These are phyloP conservation scores for Tetragnatha montana DNA, from an alignment of 2,888 invertebrate species.

Conservation along the genomic window DNA sequence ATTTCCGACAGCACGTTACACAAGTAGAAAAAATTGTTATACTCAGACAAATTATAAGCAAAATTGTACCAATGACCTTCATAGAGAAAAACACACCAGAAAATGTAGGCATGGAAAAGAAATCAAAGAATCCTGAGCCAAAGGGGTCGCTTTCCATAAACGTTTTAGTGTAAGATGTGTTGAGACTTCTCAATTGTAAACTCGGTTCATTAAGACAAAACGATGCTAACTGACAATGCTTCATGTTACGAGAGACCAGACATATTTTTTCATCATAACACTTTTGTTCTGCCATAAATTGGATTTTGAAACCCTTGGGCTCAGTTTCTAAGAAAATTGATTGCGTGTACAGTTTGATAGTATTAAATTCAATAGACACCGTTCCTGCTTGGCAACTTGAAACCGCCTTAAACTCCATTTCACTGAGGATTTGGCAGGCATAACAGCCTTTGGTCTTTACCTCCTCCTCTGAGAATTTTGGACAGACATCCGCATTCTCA, in stretches of 20 bases:
- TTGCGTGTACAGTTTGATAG: too few species aligned
- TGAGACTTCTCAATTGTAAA: not conserved
- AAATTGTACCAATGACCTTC: not conserved
- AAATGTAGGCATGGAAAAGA: too few species aligned
- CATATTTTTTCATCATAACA: not conserved
- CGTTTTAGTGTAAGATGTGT: not conserved
- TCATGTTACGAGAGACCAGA: not conserved
- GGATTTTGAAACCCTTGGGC: too few species aligned
- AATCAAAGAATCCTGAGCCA: not conserved
- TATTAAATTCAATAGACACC: not conserved
- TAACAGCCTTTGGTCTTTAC: not conserved
- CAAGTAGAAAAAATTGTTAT: not conserved
- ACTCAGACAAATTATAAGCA: not conserved
- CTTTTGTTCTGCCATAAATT: too few species aligned
- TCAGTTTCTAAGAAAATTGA: too few species aligned
- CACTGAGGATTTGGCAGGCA: not conserved
- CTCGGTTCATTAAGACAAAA: not conserved
- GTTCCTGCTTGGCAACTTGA: conserved; percentile 1
- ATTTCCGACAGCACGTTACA: not conserved
- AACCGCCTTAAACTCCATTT: not conserved
- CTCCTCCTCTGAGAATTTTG: not conserved
- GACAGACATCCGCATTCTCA: not conserved
- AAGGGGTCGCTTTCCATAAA: not conserved
- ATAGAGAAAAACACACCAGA: too few species aligned
- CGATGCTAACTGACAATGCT: not conserved